Conservation (phyloP, 2,888 invertebrate species). For the Coenonympha arcania region DNA sequence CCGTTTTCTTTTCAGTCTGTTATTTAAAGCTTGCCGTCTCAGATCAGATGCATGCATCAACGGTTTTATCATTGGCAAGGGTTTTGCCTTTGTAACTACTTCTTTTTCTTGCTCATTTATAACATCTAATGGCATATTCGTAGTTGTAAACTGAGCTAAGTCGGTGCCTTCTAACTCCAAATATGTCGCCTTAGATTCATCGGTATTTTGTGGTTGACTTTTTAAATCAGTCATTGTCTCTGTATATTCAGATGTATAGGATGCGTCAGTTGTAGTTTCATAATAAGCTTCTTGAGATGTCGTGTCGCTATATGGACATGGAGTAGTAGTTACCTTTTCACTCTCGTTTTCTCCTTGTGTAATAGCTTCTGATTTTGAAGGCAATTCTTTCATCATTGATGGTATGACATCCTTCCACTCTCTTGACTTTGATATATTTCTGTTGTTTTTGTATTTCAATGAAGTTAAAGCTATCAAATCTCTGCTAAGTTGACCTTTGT, state of each 20-base stretch:
- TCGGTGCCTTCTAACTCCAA: constrained; percentile 5
- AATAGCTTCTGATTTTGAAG: constrained; percentile 21
- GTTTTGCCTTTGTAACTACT: constrained; percentile 34
- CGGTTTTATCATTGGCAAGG: constrained; percentile 34
- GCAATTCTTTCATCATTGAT: constrained; percentile 35
- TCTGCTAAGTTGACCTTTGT: constrained; percentile 52
- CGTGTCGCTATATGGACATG: constrained; percentile 31
- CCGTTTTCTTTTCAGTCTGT: constrained; percentile 56
- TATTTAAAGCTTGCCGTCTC: constrained; percentile 51
- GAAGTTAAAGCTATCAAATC: constrained; percentile 52
- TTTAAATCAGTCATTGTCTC: constrained; percentile 6
- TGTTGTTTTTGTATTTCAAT: constrained; percentile 47
- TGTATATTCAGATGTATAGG: constrained; percentile 9
- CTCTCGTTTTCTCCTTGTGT: constrained; percentile 31
- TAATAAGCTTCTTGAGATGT: constrained; percentile 20
- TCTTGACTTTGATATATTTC: constrained; percentile 47
- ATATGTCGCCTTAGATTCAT: constrained; percentile 3
- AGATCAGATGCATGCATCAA: constrained; percentile 41
- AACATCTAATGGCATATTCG: constrained; percentile 2
- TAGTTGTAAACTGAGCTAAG: constrained; percentile 4
- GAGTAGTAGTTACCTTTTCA: constrained; percentile 30
- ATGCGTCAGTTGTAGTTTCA: constrained; percentile 19
- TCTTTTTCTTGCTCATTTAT: constrained; percentile 17
- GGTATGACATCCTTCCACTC: constrained; percentile 51
- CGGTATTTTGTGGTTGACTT: constrained; percentile 8